These are phyloP conservation scores for Idaea straminata DNA, from an alignment of 2,888 invertebrate genomes.

Conservation along the genomic window DNA sequence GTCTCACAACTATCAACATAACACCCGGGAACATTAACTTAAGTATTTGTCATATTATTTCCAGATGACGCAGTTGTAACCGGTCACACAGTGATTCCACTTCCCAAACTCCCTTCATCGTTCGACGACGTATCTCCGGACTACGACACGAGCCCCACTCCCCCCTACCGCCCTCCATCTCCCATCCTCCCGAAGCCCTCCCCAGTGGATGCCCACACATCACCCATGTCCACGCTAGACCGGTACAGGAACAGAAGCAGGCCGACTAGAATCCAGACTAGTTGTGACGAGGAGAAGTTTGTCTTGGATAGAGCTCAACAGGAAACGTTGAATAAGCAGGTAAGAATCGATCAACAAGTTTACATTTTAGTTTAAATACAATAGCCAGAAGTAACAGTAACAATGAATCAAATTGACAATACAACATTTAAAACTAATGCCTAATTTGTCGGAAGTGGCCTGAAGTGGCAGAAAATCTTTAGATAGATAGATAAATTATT, in stretches of 20 bases:
- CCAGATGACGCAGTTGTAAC: conserved; percentile 82
- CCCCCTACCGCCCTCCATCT: conserved; percentile 60
- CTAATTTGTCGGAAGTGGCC: no score
- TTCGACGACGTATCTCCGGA: conserved; percentile 69
- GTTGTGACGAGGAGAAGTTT: conserved; percentile 83
- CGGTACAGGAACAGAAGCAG: conserved; percentile 67
- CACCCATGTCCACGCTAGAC: conserved; percentile 74
- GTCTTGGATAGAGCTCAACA: conserved; percentile 84
- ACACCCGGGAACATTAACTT: no score
- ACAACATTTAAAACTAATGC: no score
- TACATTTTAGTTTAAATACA: neutral
- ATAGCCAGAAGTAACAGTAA: neutral
- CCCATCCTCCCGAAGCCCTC: conserved; percentile 57
- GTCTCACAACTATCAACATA: no score
- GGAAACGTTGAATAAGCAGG: conserved; percentile 78
- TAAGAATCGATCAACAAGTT: conserved; percentile 21
- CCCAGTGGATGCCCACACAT: conserved; percentile 45
- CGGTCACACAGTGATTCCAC: conserved; percentile 82
- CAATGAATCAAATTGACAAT: no score
- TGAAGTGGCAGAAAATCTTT: no score
- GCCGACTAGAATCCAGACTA: conserved; percentile 61
- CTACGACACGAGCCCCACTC: conserved; percentile 49
- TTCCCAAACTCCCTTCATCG: conserved; percentile 82
- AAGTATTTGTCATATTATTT: conserved; percentile 16
- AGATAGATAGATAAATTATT: no score